Percentiles rank a stretch among this genome's conserved stretches.
These are phyloP conservation scores for Scaptodrosophila latifasciaeformis DNA, from an alignment of 2,888 invertebrate species.

Conservation along the genomic window DNA sequence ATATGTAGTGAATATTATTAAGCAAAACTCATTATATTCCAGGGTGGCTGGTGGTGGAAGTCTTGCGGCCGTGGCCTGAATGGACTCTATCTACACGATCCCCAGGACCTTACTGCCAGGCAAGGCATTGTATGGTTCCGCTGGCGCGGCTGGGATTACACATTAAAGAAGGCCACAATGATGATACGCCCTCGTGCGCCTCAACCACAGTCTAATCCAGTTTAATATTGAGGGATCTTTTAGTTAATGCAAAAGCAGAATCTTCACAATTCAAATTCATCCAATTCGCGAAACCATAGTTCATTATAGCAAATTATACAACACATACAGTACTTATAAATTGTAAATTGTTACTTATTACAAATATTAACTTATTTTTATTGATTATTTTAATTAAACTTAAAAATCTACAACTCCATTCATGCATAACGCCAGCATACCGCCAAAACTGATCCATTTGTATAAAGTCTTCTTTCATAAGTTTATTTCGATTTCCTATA, in stretches of 20 bases:
- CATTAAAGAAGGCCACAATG: slow-evolving; percentile 90
- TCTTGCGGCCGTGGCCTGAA: slow-evolving; percentile 93
- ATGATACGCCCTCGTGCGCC: slow-evolving; percentile 86
- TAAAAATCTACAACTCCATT: not conserved
- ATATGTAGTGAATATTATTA: no score
- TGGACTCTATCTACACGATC: slow-evolving; percentile 91
- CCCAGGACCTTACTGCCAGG: slow-evolving; percentile 90
- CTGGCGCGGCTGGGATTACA: slow-evolving; percentile 97
- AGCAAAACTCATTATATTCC: slow-evolving; percentile 6
- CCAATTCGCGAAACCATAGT: slow-evolving; percentile 16
- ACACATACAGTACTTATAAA: slow-evolving; percentile 43
- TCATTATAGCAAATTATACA: slow-evolving; percentile 47
- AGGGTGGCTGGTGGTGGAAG: slow-evolving; percentile 97
- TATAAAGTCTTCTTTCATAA: slow-evolving; percentile 1
- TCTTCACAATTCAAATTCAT: slow-evolving; percentile 2
- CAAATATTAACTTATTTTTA: slow-evolving; percentile 70
- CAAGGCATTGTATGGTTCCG: slow-evolving; percentile 97
- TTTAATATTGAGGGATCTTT: slow-evolving; percentile 22
- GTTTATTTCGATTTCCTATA: slow-evolving; percentile 1
- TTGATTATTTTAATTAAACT: slow-evolving; percentile 38
- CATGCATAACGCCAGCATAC: not conserved
- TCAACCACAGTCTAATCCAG: slow-evolving; percentile 49
- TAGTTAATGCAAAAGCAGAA: slow-evolving; percentile 29
- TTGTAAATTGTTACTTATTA: slow-evolving; percentile 65
- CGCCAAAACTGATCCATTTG: slow-evolving; percentile 3